Percentiles rank a stretch among this genome's conserved stretches.
These are phyloP conservation scores for Teleogryllus oceanicus DNA, from an alignment of 2,888 invertebrate species.

Conservation along the genomic window DNA sequence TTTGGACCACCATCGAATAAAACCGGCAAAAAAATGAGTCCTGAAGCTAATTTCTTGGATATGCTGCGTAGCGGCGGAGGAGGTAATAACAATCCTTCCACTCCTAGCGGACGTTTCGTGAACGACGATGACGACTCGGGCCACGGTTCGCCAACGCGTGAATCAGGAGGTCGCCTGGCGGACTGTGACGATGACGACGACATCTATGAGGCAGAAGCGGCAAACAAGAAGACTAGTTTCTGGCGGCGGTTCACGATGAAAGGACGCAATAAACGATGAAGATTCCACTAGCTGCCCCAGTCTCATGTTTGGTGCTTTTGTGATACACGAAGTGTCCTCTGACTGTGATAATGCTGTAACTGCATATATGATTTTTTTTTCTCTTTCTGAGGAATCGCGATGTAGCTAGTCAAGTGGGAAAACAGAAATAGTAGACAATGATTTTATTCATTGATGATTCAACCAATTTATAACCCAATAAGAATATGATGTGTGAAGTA, in stretches of 20 bases:
- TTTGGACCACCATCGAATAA: slow-evolving; percentile 53
- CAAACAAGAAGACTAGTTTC: slow-evolving; percentile 41
- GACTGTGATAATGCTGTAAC: slow-evolving; percentile 23
- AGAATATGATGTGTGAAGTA: too few relatives aligned
- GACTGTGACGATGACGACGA: slow-evolving; percentile 34
- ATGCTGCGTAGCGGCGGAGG: slow-evolving; percentile 61
- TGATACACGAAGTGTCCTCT: neutral
- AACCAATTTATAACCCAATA: too few relatives aligned
- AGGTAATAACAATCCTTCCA: slow-evolving; percentile 39
- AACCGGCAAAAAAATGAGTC: slow-evolving; percentile 49
- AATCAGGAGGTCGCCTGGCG: slow-evolving; percentile 32
- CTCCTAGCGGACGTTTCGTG: slow-evolving; percentile 36
- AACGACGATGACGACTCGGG: slow-evolving; percentile 47
- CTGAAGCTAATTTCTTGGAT: slow-evolving; percentile 63
- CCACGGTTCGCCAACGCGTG: slow-evolving; percentile 47
- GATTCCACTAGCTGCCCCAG: neutral
- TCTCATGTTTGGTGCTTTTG: neutral
- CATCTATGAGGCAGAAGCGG: slow-evolving; percentile 29
- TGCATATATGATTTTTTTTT: neutral
- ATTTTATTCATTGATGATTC: too few relatives aligned
- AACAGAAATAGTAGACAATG: neutral
- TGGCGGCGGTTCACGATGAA: slow-evolving; percentile 66
- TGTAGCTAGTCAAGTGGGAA: slow-evolving; percentile 25
- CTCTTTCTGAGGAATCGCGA: neutral
- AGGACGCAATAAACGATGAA: slow-evolving; percentile 64